These are phyloP conservation scores for Peromyscus attwateri DNA, from an alignment of 2,797 vertebrate species.

Conservation along the genomic window DNA sequence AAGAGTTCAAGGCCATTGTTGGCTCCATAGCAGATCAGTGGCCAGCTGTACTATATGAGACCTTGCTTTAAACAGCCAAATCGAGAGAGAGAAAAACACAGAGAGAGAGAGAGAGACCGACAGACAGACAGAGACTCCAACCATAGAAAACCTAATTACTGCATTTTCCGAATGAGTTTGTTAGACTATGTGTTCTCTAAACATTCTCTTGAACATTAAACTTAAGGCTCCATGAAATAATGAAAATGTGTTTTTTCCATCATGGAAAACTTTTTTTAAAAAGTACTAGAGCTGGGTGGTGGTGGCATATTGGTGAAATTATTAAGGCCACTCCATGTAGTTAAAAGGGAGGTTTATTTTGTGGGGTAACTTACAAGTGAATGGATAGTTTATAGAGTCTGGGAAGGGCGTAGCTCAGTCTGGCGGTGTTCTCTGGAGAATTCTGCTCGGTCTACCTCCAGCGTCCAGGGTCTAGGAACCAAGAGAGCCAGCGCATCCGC, in stretches of 20 bases:
- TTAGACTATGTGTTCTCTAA: constrained; percentile 44
- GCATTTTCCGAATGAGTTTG: neutral
- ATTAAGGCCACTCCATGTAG: too few species aligned
- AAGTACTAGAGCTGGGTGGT: neutral
- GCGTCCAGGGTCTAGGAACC: too few species aligned
- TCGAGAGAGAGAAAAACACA: too few species aligned
- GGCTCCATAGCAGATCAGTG: neutral
- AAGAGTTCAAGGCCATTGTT: neutral
- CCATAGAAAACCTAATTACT: neutral
- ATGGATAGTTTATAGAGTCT: too few species aligned
- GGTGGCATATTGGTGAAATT: too few species aligned
- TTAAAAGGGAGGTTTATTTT: too few species aligned
- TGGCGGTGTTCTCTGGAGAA: too few species aligned
- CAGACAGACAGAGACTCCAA: neutral
- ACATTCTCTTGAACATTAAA: neutral
- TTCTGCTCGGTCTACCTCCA: too few species aligned
- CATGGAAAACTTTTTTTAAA: neutral
- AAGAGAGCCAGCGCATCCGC: too few species aligned
- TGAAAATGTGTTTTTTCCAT: neutral
- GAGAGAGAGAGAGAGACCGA: neutral
- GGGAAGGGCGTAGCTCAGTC: too few species aligned
- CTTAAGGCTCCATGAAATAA: neutral
- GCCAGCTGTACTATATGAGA: neutral
- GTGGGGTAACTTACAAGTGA: too few species aligned
- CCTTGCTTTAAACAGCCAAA: neutral